phyloP scores from a whole-genome alignment of 2,888 invertebrate genomes.

The Caenorhabditis sp. region DNA sequence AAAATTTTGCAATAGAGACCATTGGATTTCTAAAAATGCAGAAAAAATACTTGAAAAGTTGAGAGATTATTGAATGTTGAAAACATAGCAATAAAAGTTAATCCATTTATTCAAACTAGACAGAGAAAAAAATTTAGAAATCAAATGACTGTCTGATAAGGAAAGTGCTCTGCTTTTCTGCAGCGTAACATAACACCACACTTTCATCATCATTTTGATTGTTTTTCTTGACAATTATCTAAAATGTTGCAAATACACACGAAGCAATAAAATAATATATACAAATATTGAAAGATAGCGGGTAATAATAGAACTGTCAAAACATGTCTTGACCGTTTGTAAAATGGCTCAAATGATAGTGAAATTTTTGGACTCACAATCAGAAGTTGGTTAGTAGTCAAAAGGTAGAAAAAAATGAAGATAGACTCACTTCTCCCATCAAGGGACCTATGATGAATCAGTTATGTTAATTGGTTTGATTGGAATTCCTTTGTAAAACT shows the following conservation, averaged over 20 bases:
- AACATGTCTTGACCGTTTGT: too few relatives aligned
- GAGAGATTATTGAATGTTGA: too few relatives aligned
- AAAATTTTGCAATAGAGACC: too few relatives aligned
- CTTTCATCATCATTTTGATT: neutral
- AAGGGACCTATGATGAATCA: too few relatives aligned
- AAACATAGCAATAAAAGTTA: neutral
- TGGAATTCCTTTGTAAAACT: constrained; percentile 28
- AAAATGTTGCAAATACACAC: neutral
- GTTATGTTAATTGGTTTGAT: constrained; percentile 24
- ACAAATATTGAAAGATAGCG: neutral
- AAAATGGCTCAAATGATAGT: too few relatives aligned
- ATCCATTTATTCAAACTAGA: neutral
- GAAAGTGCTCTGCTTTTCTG: neutral
- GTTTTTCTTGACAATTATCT: neutral
- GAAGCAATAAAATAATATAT: neutral
- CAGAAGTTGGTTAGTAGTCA: too few relatives aligned
- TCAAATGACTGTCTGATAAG: neutral
- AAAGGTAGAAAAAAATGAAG: too few relatives aligned
- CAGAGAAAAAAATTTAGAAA: neutral
- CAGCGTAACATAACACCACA: neutral
- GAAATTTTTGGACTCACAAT: too few relatives aligned
- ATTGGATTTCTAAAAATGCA: too few relatives aligned
- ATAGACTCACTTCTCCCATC: too few relatives aligned
- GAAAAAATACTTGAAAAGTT: too few relatives aligned
- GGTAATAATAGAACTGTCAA: neutral